Evolutionary conservation across 1,140 invertebrate genomes (phyloP).

Genomic region (Drosophila tsacasi): DNA sequence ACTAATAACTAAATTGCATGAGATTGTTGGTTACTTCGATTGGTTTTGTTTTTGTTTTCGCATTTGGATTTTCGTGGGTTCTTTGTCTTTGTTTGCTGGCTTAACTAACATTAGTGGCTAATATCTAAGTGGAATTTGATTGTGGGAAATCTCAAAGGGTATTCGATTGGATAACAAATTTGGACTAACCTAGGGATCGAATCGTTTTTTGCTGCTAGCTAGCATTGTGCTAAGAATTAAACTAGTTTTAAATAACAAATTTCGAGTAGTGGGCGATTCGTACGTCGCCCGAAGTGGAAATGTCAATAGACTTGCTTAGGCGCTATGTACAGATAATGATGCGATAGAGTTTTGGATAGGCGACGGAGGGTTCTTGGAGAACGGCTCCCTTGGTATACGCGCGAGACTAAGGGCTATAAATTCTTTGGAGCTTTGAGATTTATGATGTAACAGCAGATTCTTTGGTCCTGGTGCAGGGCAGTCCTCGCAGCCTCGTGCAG

Average conservation of each 20-base stretch:
- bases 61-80: constrained; percentile 12
- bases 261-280: constrained; percentile 55
- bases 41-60: constrained; percentile 22
- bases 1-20: constrained; percentile 76
- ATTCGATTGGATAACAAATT: constrained; percentile 56
- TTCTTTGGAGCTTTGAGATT: constrained; percentile 82
- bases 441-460: constrained; percentile 68
- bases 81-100: constrained; percentile 29
- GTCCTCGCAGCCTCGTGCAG: neutral
- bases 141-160: constrained; percentile 69
- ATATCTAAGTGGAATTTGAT: constrained; percentile 64
- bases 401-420: constrained; percentile 39
- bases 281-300: constrained; percentile 48
- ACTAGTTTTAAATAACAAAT: constrained; percentile 68
- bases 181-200: constrained; percentile 38
- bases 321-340: constrained; percentile 60
- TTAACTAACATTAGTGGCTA: constrained; percentile 32
- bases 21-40: constrained; percentile 62
- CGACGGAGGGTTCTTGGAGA: constrained; percentile 60
- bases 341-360: constrained; percentile 1
- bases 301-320: constrained; percentile 56
- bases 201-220: constrained; percentile 16
- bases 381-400: constrained; percentile 58
- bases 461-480: constrained; percentile 59
- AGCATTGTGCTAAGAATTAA: constrained; percentile 71